A percentile compares a stretch with the other conserved stretches of the same genome.
Evolutionary conservation across 2,888 invertebrate species (phyloP).

Genomic region (Pseudococcus jackbeardsleyi): DNA sequence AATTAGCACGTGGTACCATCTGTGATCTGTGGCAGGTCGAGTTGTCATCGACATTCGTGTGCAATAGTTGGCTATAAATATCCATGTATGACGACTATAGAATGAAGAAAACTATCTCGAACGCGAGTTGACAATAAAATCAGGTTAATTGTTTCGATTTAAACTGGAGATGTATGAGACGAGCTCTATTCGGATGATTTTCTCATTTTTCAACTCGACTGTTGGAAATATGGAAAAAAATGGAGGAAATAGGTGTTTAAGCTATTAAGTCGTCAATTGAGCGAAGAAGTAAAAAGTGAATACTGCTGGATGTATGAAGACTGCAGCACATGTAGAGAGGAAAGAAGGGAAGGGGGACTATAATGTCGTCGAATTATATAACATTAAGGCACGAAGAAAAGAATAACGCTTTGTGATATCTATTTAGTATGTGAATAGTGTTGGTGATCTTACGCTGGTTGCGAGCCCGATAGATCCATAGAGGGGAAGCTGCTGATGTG

Average conservation of each 20-base stretch:
- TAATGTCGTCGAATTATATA: slow-evolving; percentile 8
- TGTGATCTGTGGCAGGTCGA: slow-evolving; percentile 3
- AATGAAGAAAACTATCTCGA: not conserved
- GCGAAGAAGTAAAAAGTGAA: not conserved
- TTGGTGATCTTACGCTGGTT: not conserved
- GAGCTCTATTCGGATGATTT: not conserved
- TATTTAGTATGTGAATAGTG: slow-evolving; percentile 10
- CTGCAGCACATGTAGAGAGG: not conserved
- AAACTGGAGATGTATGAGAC: not conserved
- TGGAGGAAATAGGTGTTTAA: slow-evolving; percentile 17
- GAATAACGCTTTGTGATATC: not conserved
- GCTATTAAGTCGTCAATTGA: slow-evolving; percentile 22
- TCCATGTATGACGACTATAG: not conserved
- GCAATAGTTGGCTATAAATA: not conserved
- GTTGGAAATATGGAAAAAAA: not conserved
- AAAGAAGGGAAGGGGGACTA: not conserved
- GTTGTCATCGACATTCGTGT: not conserved
- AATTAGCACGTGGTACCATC: slow-evolving; percentile 32
- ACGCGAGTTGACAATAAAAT: slow-evolving; percentile 11
- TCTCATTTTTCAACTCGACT: not conserved
- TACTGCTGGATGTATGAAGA: not conserved
- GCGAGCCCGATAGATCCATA: not conserved
- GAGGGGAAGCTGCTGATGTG: slow-evolving; percentile 10
- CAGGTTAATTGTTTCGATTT: slow-evolving; percentile 43
- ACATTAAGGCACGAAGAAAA: not conserved